Evolutionary conservation across 2,888 invertebrate genomes (phyloP), one percentile per base, ranked within the genome.

Genomic region (Hipparchia semele): DNA sequence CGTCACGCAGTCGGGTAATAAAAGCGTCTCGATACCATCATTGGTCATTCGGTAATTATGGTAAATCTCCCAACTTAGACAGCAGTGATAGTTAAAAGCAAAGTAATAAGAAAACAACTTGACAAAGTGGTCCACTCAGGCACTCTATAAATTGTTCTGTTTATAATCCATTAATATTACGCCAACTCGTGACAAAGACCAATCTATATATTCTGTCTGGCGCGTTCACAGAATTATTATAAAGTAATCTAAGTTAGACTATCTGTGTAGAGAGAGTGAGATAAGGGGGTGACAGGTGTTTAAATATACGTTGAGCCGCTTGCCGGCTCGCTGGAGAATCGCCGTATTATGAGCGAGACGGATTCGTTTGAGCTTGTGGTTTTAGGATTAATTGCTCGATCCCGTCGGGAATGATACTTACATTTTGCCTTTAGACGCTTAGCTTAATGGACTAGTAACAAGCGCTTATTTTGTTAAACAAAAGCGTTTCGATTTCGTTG

Each of bases 221-320:
- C 87, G 85, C 86, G 85, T 87, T 86, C 84, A 83, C 82, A 78
- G 84, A 85, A 89, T 91, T 89, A 91, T 91, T 92, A 91, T 89
- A 90, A 91, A 91, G 92, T 90, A 92, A 93, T 93, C 89, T 90
- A 91, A 92, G 90, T 93, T 92, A 87, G 88, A 77, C 87, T 86
- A 87, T 82, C 86, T 86, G 84, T 81, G 53, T 23, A 60, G 60
- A 69, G 60, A 69, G 56, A 82, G 85, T 84, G 84, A 84, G 84
- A 84, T 84, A 85, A 83, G 86, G 84, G 86, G 84, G 86, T 90
- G 91, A 89, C 90, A 92, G 90, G 88, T 91, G 90, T 89, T 91
- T 88, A 90, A 89, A 89, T 90, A 89, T 87, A 89, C 85, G 80
- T 83, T 82, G 80, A 84, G 83, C 83, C 80, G 84, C 82, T 84